Evolutionary conservation across 2,113 vertebrate genomes (phyloP).

Genomic region (Ranitomeya imitator): DNA sequence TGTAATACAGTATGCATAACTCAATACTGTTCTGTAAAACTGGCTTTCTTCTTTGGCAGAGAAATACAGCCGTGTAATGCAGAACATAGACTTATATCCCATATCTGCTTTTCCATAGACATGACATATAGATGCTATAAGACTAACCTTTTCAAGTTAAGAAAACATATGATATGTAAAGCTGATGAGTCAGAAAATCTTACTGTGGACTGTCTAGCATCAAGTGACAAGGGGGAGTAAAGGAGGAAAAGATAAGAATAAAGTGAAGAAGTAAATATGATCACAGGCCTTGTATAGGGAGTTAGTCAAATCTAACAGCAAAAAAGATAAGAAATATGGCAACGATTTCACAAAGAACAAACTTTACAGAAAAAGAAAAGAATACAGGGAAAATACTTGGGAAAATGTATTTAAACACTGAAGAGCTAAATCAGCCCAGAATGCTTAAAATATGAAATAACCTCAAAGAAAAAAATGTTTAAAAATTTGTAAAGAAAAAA

Average conservation of each 20-base stretch:
- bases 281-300: slow-evolving; percentile 38
- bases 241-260: slow-evolving; percentile 35
- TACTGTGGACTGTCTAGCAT: slow-evolving; percentile 25
- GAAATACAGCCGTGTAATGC: neutral
- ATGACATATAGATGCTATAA: slow-evolving; percentile 4
- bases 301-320: slow-evolving; percentile 20
- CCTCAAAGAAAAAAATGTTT: neutral
- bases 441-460: neutral
- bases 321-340: slow-evolving; percentile 40
- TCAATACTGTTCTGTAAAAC: neutral
- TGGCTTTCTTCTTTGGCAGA: neutral
- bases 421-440: neutral
- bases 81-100: neutral
- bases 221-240: slow-evolving; percentile 32
- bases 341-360: neutral
- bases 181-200: slow-evolving; percentile 46
- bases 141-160: slow-evolving; percentile 16
- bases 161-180: slow-evolving; percentile 8
- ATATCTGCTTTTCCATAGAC: slow-evolving; percentile 8
- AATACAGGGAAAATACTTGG: neutral
- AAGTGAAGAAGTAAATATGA: slow-evolving; percentile 35
- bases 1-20: neutral
- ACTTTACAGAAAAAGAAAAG: neutral
- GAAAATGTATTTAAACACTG: neutral
- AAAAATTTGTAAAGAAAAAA: neutral